Conservation (phyloP, 2,888 invertebrate genomes). For the Caenorhabditis uteleia region DNA sequence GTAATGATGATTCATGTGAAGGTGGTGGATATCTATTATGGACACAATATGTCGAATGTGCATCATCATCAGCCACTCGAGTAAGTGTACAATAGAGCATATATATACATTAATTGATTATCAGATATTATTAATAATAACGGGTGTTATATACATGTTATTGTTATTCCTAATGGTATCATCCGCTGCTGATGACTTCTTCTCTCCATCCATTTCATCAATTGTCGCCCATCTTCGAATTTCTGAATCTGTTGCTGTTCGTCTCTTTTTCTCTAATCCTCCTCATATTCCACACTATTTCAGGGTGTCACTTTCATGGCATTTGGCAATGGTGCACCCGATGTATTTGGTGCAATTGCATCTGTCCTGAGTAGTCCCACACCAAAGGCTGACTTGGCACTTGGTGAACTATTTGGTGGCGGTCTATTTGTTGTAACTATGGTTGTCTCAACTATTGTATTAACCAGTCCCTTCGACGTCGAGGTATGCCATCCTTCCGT, state of each 20-base stretch:
- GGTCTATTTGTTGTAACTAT: conserved; percentile 76
- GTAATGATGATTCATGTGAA: conserved; percentile 53
- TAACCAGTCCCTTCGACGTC: conserved; percentile 74
- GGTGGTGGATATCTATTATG: conserved; percentile 60
- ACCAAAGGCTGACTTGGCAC: conserved; percentile 71
- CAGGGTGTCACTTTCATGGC: conserved; percentile 78
- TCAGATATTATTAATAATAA: conserved; percentile 41
- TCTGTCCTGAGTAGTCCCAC: conserved; percentile 70
- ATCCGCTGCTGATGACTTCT: conserved; percentile 61
- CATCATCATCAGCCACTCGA: conserved; percentile 11
- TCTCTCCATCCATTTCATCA: conserved; percentile 71
- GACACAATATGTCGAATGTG: conserved; percentile 51
- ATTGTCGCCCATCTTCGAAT: conserved; percentile 71
- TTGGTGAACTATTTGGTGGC: conserved; percentile 72
- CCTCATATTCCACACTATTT: neutral
- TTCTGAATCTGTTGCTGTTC: conserved; percentile 72
- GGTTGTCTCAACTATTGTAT: conserved; percentile 75
- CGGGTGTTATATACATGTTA: conserved; percentile 42
- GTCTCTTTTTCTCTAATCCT: conserved; percentile 53
- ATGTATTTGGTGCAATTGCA: conserved; percentile 77
- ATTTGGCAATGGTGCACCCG: conserved; percentile 79
- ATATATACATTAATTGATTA: neutral
- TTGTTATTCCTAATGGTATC: conserved; percentile 56
- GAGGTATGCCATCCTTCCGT: conserved; percentile 44
- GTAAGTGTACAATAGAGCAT: conserved; percentile 5